Conservation (phyloP, 1,140 invertebrate genomes). For the Drosophila sechellia region DNA sequence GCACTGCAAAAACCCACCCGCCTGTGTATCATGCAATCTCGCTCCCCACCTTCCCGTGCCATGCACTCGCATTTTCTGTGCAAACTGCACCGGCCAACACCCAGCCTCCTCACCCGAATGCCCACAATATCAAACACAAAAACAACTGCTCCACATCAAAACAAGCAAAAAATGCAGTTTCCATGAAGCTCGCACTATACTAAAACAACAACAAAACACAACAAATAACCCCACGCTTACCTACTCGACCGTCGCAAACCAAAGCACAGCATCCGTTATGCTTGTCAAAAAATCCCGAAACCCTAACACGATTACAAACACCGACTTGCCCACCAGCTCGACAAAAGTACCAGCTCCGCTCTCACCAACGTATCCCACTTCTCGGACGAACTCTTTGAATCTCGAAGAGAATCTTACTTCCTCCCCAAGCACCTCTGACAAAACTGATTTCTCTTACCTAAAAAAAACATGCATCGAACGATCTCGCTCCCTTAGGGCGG, state of each 20-base stretch:
- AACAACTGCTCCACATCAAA: neutral
- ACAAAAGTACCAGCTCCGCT: no score
- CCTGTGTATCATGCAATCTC: neutral
- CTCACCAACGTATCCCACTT: no score
- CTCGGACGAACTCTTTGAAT: no score
- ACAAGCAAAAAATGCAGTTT: constrained; percentile 31
- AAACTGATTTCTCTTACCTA: no score
- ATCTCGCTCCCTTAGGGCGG: no score
- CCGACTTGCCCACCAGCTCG: no score
- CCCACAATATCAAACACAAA: neutral
- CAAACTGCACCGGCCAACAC: neutral
- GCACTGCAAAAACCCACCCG: neutral
- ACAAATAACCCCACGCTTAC: constrained; percentile 6
- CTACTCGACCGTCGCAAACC: neutral
- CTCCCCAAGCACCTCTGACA: no score
- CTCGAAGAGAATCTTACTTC: no score
- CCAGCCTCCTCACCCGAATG: neutral
- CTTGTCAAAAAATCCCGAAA: neutral
- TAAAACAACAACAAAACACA: constrained; percentile 25
- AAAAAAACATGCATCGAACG: no score
- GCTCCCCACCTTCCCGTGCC: neutral
- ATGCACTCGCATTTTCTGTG: neutral
- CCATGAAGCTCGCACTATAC: constrained; percentile 22
- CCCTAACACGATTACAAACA: neutral
- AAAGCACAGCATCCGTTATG: neutral